Evolutionary conservation across 2,888 invertebrate genomes (phyloP).

Genomic region (Neoitamus cyanurus): DNA sequence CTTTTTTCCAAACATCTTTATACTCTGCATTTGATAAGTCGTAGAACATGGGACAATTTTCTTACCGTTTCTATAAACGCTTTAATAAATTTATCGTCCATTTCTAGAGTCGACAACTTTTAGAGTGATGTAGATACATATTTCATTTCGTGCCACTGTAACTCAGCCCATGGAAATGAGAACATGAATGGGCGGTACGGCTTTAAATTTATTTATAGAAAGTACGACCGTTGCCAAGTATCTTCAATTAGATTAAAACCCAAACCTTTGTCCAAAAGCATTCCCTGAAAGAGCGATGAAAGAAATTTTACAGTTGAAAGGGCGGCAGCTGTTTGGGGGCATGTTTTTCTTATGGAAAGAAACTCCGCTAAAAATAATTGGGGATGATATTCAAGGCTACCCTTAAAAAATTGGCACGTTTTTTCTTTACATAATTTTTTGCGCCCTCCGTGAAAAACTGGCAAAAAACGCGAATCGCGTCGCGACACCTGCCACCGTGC

Average conservation of each 20-base stretch:
- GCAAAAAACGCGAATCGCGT: not conserved
- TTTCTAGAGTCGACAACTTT: too few relatives aligned
- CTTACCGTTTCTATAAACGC: too few relatives aligned
- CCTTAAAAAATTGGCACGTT: not conserved
- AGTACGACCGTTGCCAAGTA: too few relatives aligned
- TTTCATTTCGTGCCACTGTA: too few relatives aligned
- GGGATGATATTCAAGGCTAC: not conserved
- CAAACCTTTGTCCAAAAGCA: not conserved
- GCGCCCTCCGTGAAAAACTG: not conserved
- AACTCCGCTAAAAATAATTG: not conserved
- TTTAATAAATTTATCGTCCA: too few relatives aligned
- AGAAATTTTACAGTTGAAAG: not conserved
- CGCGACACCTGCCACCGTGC: not conserved
- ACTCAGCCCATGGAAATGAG: too few relatives aligned
- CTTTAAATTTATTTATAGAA: too few relatives aligned
- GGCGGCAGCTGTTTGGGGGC: not conserved
- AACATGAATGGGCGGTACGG: too few relatives aligned
- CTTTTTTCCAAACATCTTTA: too few relatives aligned
- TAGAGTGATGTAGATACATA: too few relatives aligned
- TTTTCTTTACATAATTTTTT: not conserved
- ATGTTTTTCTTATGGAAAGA: not conserved
- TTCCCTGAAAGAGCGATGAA: not conserved
- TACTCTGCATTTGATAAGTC: too few relatives aligned
- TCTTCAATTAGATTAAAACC: not conserved
- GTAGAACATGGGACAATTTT: too few relatives aligned